phyloP scores from a whole-genome alignment of 2,888 invertebrate species.

The Phymatocera aterrima region DNA sequence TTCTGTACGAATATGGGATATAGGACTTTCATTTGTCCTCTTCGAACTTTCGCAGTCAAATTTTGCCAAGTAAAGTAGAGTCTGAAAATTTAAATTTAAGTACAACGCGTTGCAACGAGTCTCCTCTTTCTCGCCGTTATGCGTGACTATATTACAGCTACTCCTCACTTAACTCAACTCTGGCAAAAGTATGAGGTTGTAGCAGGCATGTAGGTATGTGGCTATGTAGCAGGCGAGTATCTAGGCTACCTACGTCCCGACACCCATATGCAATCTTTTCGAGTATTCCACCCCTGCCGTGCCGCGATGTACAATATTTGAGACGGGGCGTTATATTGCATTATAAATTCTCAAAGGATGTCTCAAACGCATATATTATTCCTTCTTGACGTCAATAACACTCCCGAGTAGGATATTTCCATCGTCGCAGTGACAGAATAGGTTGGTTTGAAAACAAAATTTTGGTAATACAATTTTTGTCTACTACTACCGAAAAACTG shows the following conservation, averaged over 20 bases:
- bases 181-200: not conserved
- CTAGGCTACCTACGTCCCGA: not conserved
- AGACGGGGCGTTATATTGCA: slow-evolving; percentile 53
- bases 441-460: no score
- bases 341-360: slow-evolving; percentile 57
- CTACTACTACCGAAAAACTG: no score
- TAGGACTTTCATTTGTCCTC: not conserved
- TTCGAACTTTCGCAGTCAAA: not conserved
- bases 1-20: no score
- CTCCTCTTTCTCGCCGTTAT: no score
- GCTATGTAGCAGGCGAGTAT: no score
- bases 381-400: slow-evolving; percentile 17
- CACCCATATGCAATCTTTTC: slow-evolving; percentile 34
- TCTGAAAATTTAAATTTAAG: not conserved
- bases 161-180: not conserved
- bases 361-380: slow-evolving; percentile 45
- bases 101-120: not conserved
- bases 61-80: slow-evolving; percentile 12
- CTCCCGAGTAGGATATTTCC: no score
- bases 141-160: not conserved
- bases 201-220: not conserved
- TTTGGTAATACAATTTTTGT: no score
- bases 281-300: not conserved
- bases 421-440: no score
- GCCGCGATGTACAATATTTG: slow-evolving; percentile 19